Evolutionary conservation across 2,797 vertebrate genomes (phyloP).

Genomic region (Enteromius argenteus): DNA sequence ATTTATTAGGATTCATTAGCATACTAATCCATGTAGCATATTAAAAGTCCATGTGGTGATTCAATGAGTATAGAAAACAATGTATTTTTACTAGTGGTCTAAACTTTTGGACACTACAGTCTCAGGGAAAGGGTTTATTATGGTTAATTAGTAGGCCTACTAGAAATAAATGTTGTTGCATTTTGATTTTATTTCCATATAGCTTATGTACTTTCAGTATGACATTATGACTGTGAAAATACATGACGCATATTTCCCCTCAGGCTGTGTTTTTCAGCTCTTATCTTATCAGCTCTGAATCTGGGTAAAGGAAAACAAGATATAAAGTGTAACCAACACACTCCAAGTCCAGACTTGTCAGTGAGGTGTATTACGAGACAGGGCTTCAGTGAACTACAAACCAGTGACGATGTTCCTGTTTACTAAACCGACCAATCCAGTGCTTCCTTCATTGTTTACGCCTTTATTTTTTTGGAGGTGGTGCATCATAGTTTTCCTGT

Average conservation of each 20-base stretch:
- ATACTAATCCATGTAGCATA: background rate
- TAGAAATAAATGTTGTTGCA: background rate
- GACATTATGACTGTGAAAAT: background rate
- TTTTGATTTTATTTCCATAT: too few relatives aligned
- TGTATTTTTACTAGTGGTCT: background rate
- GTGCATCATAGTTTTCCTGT: constrained; percentile 34
- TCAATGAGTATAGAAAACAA: background rate
- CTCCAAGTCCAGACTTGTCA: constrained; percentile 52
- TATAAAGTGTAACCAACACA: constrained; percentile 44
- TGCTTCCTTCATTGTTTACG: constrained; percentile 27
- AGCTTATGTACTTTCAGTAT: background rate
- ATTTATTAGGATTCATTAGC: background rate
- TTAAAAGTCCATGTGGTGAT: background rate
- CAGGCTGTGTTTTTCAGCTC: constrained; percentile 5
- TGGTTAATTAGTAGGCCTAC: background rate
- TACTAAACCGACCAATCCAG: constrained; percentile 39
- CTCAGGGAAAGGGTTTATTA: background rate
- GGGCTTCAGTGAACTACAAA: constrained; percentile 21
- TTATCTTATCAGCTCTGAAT: constrained; percentile 14
- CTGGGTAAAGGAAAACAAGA: constrained; percentile 35
- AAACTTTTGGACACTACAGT: background rate
- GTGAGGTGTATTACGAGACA: constrained; percentile 40
- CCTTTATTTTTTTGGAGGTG: constrained; percentile 12
- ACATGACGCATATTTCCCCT: background rate
- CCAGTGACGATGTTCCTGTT: constrained; percentile 36